Base-by-base conservation (phyloP, 1,140 invertebrate species). In the Gryon sp. region DNA sequence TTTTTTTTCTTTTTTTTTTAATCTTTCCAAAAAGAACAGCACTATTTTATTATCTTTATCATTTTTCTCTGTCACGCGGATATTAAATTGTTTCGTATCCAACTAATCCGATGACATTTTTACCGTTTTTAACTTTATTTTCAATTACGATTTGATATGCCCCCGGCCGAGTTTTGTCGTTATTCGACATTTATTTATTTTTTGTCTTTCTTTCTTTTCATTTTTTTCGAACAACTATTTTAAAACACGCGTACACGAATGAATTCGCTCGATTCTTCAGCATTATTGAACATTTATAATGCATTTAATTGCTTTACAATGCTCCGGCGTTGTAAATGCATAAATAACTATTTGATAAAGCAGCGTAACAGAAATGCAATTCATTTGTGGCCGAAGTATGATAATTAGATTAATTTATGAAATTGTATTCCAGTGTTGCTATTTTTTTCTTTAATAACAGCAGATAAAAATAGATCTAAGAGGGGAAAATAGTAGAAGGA, bases 21-120 rank as follows among this genome's bases (percentile, higher is more conserved):
- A n/a, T n/a, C n/a, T n/a, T n/a, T n/a, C n/a, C n/a, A n/a, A n/a
- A n/a, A n/a, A n/a, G n/a, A n/a, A n/a, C n/a, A n/a, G n/a, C n/a
- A n/a, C n/a, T n/a, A n/a, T n/a, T n/a, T n/a, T n/a, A n/a, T n/a
- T n/a, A n/a, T n/a, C n/a, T n/a, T n/a, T n/a, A n/a, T n/a, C n/a
- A n/a, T n/a, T n/a, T n/a, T n/a, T n/a, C n/a, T n/a, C n/a, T n/a
- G n/a, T n/a, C n/a, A n/a, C n/a, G 16, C 14, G 43, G 15, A 34
- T 53, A 59, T 68, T 55, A 46, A 65, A 60, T 52, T 75, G 72
- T 55, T 60, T 68, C 48, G 60, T 5, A n/a, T n/a, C n/a, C n/a
- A n/a, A 38, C 14, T 36, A 55, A 72, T 20, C 38, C 20, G 38
- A 57, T 41, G 38, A 46, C 34, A 19, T 52, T 34, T 36, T 28